Percentiles rank a stretch among this genome's conserved stretches.
Conservation (phyloP, 1,140 invertebrate genomes). For the Nymphalis io region DNA sequence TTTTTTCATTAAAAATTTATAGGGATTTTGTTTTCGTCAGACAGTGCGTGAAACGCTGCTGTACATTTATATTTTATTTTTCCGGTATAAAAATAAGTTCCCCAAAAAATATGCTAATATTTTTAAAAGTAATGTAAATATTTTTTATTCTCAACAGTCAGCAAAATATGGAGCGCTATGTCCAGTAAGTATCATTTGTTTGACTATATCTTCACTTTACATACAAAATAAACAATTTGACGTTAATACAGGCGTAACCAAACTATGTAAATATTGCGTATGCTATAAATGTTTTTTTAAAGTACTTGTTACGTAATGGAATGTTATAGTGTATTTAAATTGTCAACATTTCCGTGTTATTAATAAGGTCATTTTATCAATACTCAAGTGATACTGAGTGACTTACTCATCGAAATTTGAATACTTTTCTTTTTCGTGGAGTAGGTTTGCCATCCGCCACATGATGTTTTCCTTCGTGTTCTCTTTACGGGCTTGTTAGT, state of each 20-base stretch:
- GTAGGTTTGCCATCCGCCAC: no score
- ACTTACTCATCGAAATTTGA: no score
- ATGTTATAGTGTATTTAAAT: neutral
- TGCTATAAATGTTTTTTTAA: conserved; percentile 20
- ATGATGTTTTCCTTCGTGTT: no score
- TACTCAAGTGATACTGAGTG: no score
- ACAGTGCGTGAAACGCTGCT: no score
- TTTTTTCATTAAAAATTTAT: no score
- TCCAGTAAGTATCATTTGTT: conserved; percentile 57
- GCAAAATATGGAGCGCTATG: conserved; percentile 64
- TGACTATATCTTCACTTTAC: conserved; percentile 12
- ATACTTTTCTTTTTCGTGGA: no score
- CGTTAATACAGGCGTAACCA: neutral
- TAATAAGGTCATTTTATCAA: neutral
- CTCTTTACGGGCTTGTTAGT: no score
- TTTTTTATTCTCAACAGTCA: conserved; percentile 47
- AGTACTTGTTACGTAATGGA: conserved; percentile 5
- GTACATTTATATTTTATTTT: no score
- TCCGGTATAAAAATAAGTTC: no score
- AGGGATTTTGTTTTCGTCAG: no score
- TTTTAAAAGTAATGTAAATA: neutral
- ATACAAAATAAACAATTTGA: conserved; percentile 16
- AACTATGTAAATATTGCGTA: conserved; percentile 18
- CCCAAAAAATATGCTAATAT: no score
- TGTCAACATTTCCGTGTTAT: neutral